Base-by-base conservation (phyloP, 2,888 invertebrate species). In the Byasa hedistus region DNA sequence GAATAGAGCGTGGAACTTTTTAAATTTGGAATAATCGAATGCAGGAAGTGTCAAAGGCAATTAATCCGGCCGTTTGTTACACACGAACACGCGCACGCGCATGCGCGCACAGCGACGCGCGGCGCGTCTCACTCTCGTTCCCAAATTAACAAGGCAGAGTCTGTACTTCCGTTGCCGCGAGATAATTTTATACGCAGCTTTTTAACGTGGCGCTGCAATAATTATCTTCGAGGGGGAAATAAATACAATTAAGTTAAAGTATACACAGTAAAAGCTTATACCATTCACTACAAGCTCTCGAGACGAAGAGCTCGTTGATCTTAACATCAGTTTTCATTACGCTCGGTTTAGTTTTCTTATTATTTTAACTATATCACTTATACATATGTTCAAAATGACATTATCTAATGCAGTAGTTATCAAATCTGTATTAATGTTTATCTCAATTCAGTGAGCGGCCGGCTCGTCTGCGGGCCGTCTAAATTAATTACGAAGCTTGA, bases 401-500 rank as follows among this genome's bases (percentile, higher is more conserved):
- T 32, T 32, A 27, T 27, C 27, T 32, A 32, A 32, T 32, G 32
- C 32, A 32, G 10, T 1, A 32, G 32, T 10, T 32, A 32, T 32
- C 10, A 32, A 32, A 32, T 32, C 32, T 10, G 10, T 32, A 32
- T 32, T 32, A 32, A 32, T 32, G 32, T 32, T 32, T 32, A 3
- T 32, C 32, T 7, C 32, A 32, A 1, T 32, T 1, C 8, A 5
- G 8, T 1, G 32, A 7, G 1, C 10, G 72, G 74, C 79, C 78
- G 77, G 78, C 78, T 77, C 73, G 81, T 78, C 75, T 85, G 87
- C 85, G 87, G 85, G 81, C 85, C 85, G 87, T 86, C 86, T 84
- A 82, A 89, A 89, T 87, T 89, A 91, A 90, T 90, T 89, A 89
- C 83, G 79, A 77, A 81, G 84, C 83, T 83, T 83, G 63, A 67